phyloP scores from a whole-genome alignment of 2,797 vertebrate species.

The Pseudochirops cupreus region DNA sequence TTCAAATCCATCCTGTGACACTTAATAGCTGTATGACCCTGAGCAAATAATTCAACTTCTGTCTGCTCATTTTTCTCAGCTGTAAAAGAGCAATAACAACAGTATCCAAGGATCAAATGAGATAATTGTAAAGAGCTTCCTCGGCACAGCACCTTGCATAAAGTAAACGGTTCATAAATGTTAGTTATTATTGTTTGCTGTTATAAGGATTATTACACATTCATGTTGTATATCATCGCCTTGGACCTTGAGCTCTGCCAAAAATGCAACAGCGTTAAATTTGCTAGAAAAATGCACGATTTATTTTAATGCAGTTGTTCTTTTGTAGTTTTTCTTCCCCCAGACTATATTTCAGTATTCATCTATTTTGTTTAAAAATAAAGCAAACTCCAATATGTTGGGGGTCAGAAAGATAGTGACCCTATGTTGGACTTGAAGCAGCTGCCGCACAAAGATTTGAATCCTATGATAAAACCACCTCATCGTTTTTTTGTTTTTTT shows the following conservation, averaged over 20 bases:
- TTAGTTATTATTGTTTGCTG: background rate
- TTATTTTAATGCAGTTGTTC: constrained; percentile 11
- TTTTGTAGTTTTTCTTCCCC: background rate
- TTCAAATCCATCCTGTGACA: background rate
- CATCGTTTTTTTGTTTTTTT: too few species aligned
- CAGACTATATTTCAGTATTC: background rate
- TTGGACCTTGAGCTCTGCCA: background rate
- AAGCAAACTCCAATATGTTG: background rate
- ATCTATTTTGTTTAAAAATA: background rate
- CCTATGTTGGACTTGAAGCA: background rate
- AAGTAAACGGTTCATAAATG: background rate
- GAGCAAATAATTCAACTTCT: background rate
- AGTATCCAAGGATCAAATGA: background rate
- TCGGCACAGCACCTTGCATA: background rate
- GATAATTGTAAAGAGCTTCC: background rate
- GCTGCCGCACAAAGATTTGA: too few species aligned
- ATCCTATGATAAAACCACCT: background rate
- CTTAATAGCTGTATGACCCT: background rate
- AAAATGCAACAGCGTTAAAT: background rate
- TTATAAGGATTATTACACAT: background rate
- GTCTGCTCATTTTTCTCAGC: background rate
- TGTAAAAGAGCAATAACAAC: background rate
- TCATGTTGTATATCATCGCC: background rate
- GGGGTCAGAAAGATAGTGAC: background rate
- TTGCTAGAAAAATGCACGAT: constrained; percentile 5